Conservation (phyloP, 2,797 vertebrate genomes). For the Siniperca undulata region DNA sequence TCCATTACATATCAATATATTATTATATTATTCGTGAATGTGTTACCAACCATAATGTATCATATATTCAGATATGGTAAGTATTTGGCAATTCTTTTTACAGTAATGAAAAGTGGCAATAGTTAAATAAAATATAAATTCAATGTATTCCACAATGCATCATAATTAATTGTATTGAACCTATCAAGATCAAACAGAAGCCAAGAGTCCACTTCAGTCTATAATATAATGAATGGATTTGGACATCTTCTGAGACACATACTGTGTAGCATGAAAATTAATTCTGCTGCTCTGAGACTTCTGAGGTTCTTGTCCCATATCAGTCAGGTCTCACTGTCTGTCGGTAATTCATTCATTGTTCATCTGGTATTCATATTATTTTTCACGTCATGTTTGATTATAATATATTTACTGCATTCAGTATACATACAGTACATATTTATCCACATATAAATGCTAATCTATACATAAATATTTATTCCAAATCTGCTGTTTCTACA, state of each 20-base stretch:
- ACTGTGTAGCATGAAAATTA: not conserved
- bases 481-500: no score
- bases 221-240: not conserved
- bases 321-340: not conserved
- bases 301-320: not conserved
- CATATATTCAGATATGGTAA: not conserved
- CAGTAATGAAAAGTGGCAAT: not conserved
- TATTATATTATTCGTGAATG: not conserved
- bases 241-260: not conserved
- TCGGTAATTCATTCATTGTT: not conserved
- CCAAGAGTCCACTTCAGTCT: not conserved
- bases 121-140: not conserved
- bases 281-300: not conserved
- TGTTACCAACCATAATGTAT: not conserved
- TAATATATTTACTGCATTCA: no score
- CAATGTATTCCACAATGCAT: not conserved
- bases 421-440: not conserved
- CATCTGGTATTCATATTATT: no score
- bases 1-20: no score
- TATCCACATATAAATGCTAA: not conserved
- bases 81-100: not conserved
- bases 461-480: no score
- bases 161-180: not conserved
- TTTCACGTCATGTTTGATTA: no score
- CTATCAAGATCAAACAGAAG: not conserved